These are phyloP conservation scores for Rhabdomys pumilio DNA, from an alignment of 2,797 vertebrate species.

Conservation along the genomic window DNA sequence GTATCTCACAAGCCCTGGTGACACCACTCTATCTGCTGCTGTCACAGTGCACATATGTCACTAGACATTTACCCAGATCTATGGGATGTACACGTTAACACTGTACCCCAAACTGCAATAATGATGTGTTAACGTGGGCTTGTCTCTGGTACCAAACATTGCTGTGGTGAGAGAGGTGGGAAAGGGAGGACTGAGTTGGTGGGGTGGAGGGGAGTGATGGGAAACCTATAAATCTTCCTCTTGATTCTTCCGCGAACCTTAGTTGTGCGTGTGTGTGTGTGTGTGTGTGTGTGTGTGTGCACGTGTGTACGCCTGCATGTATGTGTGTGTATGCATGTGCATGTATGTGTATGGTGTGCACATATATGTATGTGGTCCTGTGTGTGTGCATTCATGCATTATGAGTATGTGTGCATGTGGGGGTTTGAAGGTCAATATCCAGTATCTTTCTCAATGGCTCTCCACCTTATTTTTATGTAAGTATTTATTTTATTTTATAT, in stretches of 20 bases:
- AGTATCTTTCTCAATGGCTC: background rate
- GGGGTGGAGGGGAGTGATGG: background rate
- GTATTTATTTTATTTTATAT: background rate
- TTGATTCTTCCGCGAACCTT: background rate
- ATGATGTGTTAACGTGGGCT: background rate
- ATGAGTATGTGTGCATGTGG: background rate
- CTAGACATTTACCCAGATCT: background rate
- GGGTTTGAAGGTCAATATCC: background rate
- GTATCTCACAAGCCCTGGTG: background rate
- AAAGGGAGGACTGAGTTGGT: background rate
- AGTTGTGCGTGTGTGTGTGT: no score
- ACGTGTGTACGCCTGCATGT: background rate
- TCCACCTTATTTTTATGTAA: background rate
- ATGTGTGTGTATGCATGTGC: background rate
- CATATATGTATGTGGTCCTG: no score
- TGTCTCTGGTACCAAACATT: background rate
- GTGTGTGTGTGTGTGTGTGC: background rate
- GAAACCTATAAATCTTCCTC: background rate
- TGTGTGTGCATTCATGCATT: background rate
- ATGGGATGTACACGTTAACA: background rate
- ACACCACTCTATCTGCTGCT: background rate
- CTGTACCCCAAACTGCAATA: background rate
- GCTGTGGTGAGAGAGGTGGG: background rate
- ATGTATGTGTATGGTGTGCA: no score
- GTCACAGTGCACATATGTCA: background rate